A percentile compares a stretch with the other conserved stretches of the same genome.
These are phyloP conservation scores for Bilobella aurantiaca DNA, from an alignment of 1,140 invertebrate genomes.

Conservation along the genomic window DNA sequence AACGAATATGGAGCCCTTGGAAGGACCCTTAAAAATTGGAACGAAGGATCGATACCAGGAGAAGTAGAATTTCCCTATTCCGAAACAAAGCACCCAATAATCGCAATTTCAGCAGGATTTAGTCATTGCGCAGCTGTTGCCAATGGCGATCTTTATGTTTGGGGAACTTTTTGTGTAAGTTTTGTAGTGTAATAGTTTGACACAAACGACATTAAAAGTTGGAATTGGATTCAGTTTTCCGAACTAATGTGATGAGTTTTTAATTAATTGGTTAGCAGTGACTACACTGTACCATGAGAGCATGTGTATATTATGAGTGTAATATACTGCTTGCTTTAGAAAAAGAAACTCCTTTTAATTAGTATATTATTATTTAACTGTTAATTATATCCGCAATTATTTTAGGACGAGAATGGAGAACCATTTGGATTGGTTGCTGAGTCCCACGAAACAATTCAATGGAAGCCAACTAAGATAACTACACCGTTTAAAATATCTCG, in stretches of 20 bases:
- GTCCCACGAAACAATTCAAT: not conserved
- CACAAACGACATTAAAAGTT: too few relatives aligned
- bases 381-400: too few relatives aligned
- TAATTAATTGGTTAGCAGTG: too few relatives aligned
- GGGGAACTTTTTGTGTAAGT: not conserved
- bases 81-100: not conserved
- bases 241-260: too few relatives aligned
- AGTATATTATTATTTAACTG: too few relatives aligned
- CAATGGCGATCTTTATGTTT: not conserved
- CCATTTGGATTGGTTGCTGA: not conserved
- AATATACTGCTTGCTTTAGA: too few relatives aligned
- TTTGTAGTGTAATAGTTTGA: too few relatives aligned
- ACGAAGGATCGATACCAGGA: too few relatives aligned
- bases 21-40: too few relatives aligned
- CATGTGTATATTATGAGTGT: too few relatives aligned
- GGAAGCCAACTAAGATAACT: not conserved
- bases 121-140: not conserved
- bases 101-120: not conserved
- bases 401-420: not conserved
- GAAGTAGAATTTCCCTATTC: not conserved
- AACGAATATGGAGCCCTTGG: not conserved
- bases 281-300: too few relatives aligned
- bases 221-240: not conserved
- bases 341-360: too few relatives aligned
- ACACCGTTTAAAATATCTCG: not conserved